Percentiles rank a stretch among this genome's conserved stretches.
These are phyloP conservation scores for Phanerotoma sp. DNA, from an alignment of 2,888 invertebrate species.

Conservation along the genomic window DNA sequence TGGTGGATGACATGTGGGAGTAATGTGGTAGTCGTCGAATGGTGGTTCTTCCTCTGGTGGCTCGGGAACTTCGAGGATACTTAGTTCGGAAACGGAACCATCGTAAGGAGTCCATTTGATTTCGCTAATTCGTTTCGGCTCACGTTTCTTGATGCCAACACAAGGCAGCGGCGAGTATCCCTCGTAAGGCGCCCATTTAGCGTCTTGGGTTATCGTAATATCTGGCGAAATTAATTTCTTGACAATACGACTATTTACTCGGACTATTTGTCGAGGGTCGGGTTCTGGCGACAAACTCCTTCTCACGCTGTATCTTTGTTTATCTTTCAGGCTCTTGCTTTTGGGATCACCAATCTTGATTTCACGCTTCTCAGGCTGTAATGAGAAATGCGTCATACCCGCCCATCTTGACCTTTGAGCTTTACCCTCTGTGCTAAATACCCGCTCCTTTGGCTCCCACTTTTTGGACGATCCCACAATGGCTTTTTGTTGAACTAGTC, in stretches of 20 bases:
- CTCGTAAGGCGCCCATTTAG: conserved; percentile 54
- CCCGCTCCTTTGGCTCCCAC: conserved; percentile 41
- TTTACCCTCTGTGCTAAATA: conserved; percentile 41
- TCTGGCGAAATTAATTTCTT: conserved; percentile 52
- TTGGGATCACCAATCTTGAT: conserved; percentile 45
- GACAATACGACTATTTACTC: conserved; percentile 47
- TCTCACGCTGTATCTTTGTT: conserved; percentile 51
- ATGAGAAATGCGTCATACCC: conserved; percentile 50
- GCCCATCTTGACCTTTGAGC: conserved; percentile 49
- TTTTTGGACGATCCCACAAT: conserved; percentile 34
- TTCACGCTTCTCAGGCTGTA: conserved; percentile 49
- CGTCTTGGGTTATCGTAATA: conserved; percentile 44
- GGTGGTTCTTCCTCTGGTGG: conserved; percentile 38
- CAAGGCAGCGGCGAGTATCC: conserved; percentile 52
- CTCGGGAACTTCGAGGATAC: conserved; percentile 34
- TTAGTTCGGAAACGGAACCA: conserved; percentile 39
- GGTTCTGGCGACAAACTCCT: conserved; percentile 55
- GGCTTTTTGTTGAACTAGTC: conserved; percentile 34
- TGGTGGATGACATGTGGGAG: conserved; percentile 52
- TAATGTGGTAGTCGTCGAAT: conserved; percentile 47
- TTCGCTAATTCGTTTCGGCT: conserved; percentile 49
- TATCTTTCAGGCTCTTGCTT: conserved; percentile 51
- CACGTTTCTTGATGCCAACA: conserved; percentile 50
- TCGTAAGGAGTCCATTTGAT: conserved; percentile 53
- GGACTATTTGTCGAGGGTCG: conserved; percentile 44